Base-by-base conservation (phyloP, 1,140 invertebrate species). In the Saxidomus purpurata region DNA sequence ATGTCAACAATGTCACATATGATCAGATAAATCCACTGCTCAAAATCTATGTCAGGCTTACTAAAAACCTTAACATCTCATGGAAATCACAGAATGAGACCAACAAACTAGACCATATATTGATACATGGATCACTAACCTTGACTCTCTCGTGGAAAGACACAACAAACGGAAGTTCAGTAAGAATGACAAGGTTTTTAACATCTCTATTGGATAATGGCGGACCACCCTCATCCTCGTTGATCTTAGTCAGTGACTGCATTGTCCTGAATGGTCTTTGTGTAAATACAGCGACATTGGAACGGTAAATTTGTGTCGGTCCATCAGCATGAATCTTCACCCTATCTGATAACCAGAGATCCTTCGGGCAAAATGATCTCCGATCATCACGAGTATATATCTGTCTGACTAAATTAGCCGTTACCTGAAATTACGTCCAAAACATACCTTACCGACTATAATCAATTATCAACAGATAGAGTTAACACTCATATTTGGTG, bases 161-260 rank as follows among this genome's bases (percentile, higher is more conserved):
- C 59, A 99, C 97, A 8, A 99, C 97, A 96, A 99, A 99, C 0
- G 99, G 99, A 89, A 99, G 97, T 95, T 99, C 98, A 87, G 98
- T 97, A 6, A 99, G 95, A 83, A 99, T 97, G 0, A 98, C 98
- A 43, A 98, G 96, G 1, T 98, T 98, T 82, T 98, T 97, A 28
- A 98, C 97, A 96, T 99, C 98, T 89, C 97, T 98, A 22, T 98
- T 98, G 0, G 98, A 98, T 43, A 99, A 95, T 0, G 98, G 98
- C 19, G 98, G 98, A 0, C 98, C 97, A 47, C 94, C 93, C 89
- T 98, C 97, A 87, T 97, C 97, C 91, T 92, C 90, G 55, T 87
- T 74, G n/a, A 87, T 91, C 90, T 93, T 92, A 8, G 93, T 94
- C 19, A 94, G 86, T 13, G 92, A 91, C 40, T 92, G 93, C 87